Evolutionary conservation across 2,113 vertebrate species (phyloP), one percentile per base, ranked within the genome.

Genomic region (Aegithalos caudatus): DNA sequence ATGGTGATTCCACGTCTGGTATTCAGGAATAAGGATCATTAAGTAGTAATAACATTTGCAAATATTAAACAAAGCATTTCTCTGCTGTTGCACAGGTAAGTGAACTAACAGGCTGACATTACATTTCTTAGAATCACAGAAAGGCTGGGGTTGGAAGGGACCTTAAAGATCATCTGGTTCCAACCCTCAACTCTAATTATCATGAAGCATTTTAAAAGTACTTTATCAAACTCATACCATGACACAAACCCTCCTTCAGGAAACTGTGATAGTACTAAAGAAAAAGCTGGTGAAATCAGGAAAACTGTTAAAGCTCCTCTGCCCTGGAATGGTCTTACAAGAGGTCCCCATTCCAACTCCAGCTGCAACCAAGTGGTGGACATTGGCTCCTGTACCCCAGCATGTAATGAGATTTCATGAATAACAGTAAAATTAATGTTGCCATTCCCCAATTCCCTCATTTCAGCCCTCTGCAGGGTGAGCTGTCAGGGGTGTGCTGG

Each of bases 281-380:
- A 20, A 45, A 79, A 91, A 79, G 15, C 9, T 2, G 2, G 33
- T 14, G 16, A 76, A 60, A 62, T 53, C 50, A 42, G 53, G 56
- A 81, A 19, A 42, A 13, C 6, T 15, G 5, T 64, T 23, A 5
- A 8, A 60, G 47, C 4, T 19, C 7, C 47, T 54, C n/a, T 28
- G 58, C 9, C 6, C 48, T 33, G 14, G 45, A 80, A 72, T 35
- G 14, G 28, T 31, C 38, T 42, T 29, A 37, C 17, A 12, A 13
- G 57, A 67, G 11, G 3, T 12, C 23, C n/a, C n/a, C 31, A 4
- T 48, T 69, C 48, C 24, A 56, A 6, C 12, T 91, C 44, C 67
- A 64, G 62, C 77, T 67, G 57, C 44, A 67, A 53, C 18, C 0
- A 0, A 7, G 20, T 9, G 27, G 12, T 23, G 0, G 0, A 16